These are phyloP conservation scores for Xestoiulus laeticollis DNA, from an alignment of 2,888 invertebrate genomes.

Conservation along the genomic window DNA sequence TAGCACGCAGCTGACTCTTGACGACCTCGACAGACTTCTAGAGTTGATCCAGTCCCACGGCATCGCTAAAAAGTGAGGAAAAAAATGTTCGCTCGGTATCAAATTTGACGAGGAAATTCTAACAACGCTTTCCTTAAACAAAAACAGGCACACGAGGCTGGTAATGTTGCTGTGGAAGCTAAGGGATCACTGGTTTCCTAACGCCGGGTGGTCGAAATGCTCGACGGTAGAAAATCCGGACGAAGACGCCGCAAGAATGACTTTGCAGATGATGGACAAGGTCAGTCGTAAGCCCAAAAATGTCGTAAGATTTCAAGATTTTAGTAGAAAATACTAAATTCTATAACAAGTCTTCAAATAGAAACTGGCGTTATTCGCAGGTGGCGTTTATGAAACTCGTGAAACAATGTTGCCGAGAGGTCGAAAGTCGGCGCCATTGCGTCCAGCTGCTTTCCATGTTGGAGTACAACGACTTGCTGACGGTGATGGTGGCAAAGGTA, in stretches of 20 bases:
- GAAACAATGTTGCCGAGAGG: constrained; percentile 65
- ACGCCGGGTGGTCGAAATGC: neutral
- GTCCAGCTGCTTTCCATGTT: constrained; percentile 71
- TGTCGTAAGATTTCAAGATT: neutral
- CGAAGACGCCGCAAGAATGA: neutral
- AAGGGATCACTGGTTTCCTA: constrained; percentile 55
- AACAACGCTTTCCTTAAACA: neutral
- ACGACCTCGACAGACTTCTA: constrained; percentile 75
- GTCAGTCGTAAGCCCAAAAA: neutral
- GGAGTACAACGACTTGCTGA: constrained; percentile 70
- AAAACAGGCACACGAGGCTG: constrained; percentile 61
- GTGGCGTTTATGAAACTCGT: constrained; percentile 62
- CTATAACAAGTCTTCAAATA: neutral
- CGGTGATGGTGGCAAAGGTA: constrained; percentile 66
- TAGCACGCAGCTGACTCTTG: constrained; percentile 73
- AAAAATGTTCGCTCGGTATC: neutral
- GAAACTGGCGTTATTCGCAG: constrained; percentile 57
- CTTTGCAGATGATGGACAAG: constrained; percentile 12
- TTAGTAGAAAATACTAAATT: no score
- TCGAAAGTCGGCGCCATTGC: constrained; percentile 67
- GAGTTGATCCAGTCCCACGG: constrained; percentile 67
- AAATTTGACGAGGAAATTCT: neutral
- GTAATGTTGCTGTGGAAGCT: constrained; percentile 62
- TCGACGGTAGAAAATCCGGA: neutral
- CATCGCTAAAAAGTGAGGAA: constrained; percentile 69